Evolutionary conservation across 2,113 vertebrate genomes (phyloP).

Genomic region (Esox niger): DNA sequence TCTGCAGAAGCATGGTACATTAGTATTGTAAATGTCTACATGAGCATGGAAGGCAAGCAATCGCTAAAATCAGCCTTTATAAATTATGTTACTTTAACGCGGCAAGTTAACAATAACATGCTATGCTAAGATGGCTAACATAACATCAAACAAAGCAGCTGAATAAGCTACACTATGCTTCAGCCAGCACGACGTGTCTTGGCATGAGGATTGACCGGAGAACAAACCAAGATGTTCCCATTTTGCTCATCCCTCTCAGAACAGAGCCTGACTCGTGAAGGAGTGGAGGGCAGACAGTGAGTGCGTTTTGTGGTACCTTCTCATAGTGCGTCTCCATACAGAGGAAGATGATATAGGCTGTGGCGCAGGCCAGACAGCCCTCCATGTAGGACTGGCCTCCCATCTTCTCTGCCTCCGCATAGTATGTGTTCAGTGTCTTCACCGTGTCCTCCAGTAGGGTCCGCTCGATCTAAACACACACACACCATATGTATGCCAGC

Average conservation of each 20-base stretch:
- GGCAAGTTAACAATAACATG: no score
- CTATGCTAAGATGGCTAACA: no score
- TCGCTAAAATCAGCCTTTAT: constrained; percentile 4
- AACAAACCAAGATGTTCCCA: not conserved
- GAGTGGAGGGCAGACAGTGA: no score
- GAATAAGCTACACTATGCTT: no score
- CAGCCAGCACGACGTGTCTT: no score
- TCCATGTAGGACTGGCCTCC: constrained; percentile 94
- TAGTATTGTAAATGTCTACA: no score
- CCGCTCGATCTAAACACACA: constrained; percentile 82
- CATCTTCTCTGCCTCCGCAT: constrained; percentile 93
- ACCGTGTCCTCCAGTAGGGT: constrained; percentile 95
- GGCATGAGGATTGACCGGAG: not conserved
- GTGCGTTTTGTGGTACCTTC: constrained; percentile 74
- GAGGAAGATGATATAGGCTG: constrained; percentile 96
- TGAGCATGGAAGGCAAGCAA: constrained; percentile 47
- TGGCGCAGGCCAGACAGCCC: constrained; percentile 91
- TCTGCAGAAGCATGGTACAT: no score
- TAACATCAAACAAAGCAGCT: no score
- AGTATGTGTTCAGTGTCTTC: constrained; percentile 93
- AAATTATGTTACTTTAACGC: no score
- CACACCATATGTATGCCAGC: constrained; percentile 9
- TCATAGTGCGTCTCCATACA: constrained; percentile 99
- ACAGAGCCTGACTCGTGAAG: no score
- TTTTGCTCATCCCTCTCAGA: no score